These are phyloP conservation scores for Eolophus roseicapilla DNA, from an alignment of 2,113 vertebrate genomes.

Conservation along the genomic window DNA sequence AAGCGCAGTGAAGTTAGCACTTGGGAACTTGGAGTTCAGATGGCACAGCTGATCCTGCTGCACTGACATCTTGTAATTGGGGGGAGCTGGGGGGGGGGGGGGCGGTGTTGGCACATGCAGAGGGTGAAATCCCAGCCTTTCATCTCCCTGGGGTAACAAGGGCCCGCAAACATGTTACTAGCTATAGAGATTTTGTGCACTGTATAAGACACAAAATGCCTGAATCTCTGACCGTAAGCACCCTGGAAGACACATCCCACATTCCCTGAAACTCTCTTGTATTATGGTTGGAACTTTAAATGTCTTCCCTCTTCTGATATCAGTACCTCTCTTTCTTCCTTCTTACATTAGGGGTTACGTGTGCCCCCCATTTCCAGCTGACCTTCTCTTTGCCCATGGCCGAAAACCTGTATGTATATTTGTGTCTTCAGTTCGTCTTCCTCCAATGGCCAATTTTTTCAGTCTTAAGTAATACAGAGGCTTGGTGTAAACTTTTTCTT, in stretches of 20 bases:
- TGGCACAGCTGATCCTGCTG: background rate
- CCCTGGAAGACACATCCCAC: background rate
- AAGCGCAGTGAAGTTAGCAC: background rate
- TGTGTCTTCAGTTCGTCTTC: background rate
- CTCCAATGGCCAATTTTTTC: background rate
- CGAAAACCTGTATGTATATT: background rate
- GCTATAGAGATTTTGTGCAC: background rate
- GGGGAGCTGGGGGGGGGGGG: too few relatives aligned
- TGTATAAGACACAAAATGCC: background rate
- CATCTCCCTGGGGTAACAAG: background rate
- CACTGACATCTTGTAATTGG: background rate
- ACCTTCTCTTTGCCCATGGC: background rate
- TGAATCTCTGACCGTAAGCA: background rate
- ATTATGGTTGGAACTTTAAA: background rate
- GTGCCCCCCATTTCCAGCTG: background rate
- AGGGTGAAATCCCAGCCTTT: background rate
- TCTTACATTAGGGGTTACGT: background rate
- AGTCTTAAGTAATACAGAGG: background rate
- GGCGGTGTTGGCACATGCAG: background rate
- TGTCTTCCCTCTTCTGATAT: background rate
- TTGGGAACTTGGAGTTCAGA: background rate
- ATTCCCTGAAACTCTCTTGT: background rate
- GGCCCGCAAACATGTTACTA: accelerated
- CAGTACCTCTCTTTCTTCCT: background rate
- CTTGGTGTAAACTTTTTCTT: background rate